A percentile compares a stretch with the other conserved stretches of the same genome.
These are phyloP conservation scores for Lerista edwardsae DNA, from an alignment of 2,797 vertebrate genomes.

Conservation along the genomic window DNA sequence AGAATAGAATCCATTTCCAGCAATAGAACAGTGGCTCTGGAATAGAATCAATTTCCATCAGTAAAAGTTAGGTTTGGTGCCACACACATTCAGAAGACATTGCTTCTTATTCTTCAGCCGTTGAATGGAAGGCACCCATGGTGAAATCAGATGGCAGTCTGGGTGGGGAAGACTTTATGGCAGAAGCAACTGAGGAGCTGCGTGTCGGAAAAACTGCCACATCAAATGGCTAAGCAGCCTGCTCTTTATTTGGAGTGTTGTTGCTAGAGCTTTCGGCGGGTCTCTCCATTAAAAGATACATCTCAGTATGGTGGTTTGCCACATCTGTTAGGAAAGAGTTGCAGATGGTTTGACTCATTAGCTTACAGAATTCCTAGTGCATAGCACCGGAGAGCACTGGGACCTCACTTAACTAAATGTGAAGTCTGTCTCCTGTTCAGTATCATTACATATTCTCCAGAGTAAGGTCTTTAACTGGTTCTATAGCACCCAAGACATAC, in stretches of 20 bases:
- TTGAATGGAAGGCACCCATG: not conserved
- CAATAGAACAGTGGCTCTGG: not conserved
- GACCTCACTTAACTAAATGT: conserved; percentile 64
- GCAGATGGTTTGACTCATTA: conserved; percentile 76
- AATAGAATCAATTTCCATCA: conserved; percentile 14
- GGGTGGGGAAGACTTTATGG: not conserved
- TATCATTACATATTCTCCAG: conserved; percentile 52
- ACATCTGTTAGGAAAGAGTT: conserved; percentile 69
- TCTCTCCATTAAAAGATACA: conserved; percentile 52
- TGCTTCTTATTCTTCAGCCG: not conserved
- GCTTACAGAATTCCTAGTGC: conserved; percentile 64
- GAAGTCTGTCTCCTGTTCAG: conserved; percentile 72
- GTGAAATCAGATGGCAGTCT: not conserved
- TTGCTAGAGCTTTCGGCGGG: conserved; percentile 31
- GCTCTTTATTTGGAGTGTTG: conserved; percentile 10
- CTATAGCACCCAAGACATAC: conserved; percentile 17
- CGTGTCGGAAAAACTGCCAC: conserved; percentile 23
- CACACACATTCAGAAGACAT: not conserved
- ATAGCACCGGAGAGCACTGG: conserved; percentile 59
- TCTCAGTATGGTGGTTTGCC: conserved; percentile 50
- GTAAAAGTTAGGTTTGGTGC: conserved; percentile 5
- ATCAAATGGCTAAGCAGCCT: not conserved
- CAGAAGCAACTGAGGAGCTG: not conserved
- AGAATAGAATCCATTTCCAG: conserved; percentile 17
- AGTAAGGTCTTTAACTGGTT: conserved; percentile 43